Evolutionary conservation across 1,140 invertebrate species (phyloP), one percentile per base, ranked within the genome.

Genomic region (Cardiocondyla obscurior): DNA sequence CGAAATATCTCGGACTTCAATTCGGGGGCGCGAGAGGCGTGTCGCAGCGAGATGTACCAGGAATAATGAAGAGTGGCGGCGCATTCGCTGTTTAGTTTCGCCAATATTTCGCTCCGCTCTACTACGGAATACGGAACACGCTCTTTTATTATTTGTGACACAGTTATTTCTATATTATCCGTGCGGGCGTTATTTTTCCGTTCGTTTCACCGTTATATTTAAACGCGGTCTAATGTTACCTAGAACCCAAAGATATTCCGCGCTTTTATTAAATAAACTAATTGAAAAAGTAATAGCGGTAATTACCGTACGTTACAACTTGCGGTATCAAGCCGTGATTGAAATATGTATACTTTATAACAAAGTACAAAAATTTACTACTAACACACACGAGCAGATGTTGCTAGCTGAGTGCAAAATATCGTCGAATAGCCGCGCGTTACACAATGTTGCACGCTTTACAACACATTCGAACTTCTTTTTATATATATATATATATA

Each of bases 31-130:
- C n/a, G 36, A 73, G 36, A 73, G 36, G 7, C 16, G 28, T 53
- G 8, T 58, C 46, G n/a, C 33, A 49, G 16, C 19, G 44, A 14
- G 19, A 64, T 39, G 55, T 64, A 44, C 44, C n/a, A 49, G 22
- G 4, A 36, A 39, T 44, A 89, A 89, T 90, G 86, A 89, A 90
- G 88, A 91, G 81, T 88, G 70, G 86, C 79, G 76, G 58, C 36
- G 25, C 25, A 60, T 53, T 44, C 36, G 44, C 25, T 62, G 7
- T 46, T 51, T 22, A 51, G 22, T 14, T 49, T 81, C 28, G 12
- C 16, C 33, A 44, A 74, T 60, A 33, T 14, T 77, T 77, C 22
- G 12, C 19, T 67, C 60, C 16, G 39, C 69, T n/a, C 19, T 39
- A 36, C 16, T 46, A 10, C 30, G 49, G 33, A 69, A 28, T 33